Conservation (phyloP, 2,113 vertebrate species). For the Tachysurus fulvidraco region DNA sequence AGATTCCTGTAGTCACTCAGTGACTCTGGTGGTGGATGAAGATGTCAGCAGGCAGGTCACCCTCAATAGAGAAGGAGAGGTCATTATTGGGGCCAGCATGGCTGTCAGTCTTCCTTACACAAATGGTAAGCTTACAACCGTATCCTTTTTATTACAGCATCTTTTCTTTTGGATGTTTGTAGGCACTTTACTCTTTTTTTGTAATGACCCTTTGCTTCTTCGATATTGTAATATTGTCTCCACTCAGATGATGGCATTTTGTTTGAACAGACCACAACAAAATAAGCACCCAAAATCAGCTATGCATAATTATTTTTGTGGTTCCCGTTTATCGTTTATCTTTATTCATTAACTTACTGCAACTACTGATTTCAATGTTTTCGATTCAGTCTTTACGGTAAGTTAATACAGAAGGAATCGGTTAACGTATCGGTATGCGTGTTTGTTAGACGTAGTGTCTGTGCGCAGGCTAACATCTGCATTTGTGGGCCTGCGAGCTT, state of each 20-base stretch:
- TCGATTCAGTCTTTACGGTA: background rate
- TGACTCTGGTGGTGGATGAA: slow-evolving; percentile 90
- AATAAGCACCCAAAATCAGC: background rate
- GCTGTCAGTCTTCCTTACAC: slow-evolving; percentile 77
- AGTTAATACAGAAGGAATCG: background rate
- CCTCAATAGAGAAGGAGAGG: slow-evolving; percentile 84
- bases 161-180: background rate
- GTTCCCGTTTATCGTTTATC: background rate
- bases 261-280: background rate
- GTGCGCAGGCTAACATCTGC: slow-evolving; percentile 87
- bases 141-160: background rate
- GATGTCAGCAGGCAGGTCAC: slow-evolving; percentile 89
- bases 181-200: background rate
- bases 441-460: slow-evolving; percentile 77
- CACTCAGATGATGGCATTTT: background rate
- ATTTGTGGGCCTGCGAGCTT: slow-evolving; percentile 86
- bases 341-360: background rate
- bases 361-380: background rate
- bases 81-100: slow-evolving; percentile 82
- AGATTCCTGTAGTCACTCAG: slow-evolving; percentile 89
- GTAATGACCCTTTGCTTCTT: background rate
- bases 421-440: slow-evolving; percentile 8
- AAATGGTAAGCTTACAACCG: slow-evolving; percentile 77
- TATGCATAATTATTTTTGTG: background rate
- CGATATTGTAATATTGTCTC: background rate